A percentile compares a stretch with the other conserved stretches of the same genome.
Evolutionary conservation across 2,113 vertebrate genomes (phyloP).

Genomic region (Danionella cerebrum): DNA sequence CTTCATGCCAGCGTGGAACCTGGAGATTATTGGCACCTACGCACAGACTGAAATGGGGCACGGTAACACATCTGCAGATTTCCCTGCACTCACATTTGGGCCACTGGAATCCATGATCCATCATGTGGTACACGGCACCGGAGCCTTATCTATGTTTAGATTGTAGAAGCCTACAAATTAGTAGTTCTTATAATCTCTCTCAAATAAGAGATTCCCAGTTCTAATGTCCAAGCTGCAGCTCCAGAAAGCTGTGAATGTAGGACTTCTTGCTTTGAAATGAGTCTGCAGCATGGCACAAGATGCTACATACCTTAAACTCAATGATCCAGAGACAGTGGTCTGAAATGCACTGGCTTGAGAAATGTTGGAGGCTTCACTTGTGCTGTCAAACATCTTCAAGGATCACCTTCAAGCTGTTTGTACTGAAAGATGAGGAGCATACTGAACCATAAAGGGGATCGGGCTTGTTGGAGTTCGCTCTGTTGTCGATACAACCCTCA

Average conservation of each 20-base stretch:
- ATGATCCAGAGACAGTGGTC: too few relatives aligned
- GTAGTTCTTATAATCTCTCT: too few relatives aligned
- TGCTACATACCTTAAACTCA: too few relatives aligned
- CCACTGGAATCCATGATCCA: background rate
- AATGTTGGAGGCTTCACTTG: background rate
- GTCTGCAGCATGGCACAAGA: too few relatives aligned
- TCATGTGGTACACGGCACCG: background rate
- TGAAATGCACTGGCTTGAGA: background rate
- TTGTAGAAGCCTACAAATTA: too few relatives aligned
- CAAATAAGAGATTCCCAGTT: too few relatives aligned
- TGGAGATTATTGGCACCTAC: conserved; percentile 98
- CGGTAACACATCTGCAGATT: conserved; percentile 68
- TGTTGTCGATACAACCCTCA: too few relatives aligned
- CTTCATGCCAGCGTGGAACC: conserved; percentile 97
- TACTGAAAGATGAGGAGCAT: background rate
- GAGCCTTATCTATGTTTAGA: background rate
- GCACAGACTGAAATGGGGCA: conserved; percentile 99
- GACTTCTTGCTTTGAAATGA: too few relatives aligned
- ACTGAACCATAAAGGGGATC: background rate
- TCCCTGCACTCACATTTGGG: background rate
- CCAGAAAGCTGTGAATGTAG: too few relatives aligned
- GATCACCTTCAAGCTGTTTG: background rate
- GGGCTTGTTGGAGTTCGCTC: background rate
- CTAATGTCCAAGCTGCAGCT: too few relatives aligned
- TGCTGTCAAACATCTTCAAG: conserved; percentile 60